Base-by-base conservation (phyloP, 2,797 vertebrate species). In the Dendrocincla fuliginosa region DNA sequence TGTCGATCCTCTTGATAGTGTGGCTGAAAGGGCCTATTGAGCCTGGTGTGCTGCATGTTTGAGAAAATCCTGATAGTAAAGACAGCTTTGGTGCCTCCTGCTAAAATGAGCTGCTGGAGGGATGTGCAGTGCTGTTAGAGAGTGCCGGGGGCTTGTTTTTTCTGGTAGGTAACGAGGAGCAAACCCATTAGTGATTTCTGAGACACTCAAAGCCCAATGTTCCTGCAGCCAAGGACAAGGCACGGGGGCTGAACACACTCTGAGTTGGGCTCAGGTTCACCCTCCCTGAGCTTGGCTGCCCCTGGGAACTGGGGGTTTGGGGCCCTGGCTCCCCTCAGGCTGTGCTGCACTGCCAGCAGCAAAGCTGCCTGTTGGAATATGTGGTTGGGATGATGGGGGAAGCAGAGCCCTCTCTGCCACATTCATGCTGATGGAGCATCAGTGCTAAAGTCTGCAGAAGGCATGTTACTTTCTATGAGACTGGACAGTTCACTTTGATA, bases 21-120 rank as follows among this genome's bases (percentile, higher is more conserved):
- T 73, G 87, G 53, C 57, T 93, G 87, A 94, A 96, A 92, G 92
- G 81, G 46, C 20, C 89, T 93, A 27, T 56, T 68, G 85, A 94
- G 78, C 10, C 10, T n/a, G 57, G 49, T 59, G 46, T 56, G 5
- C 60, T 7, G 18, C 9, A 33, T 80, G 65, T 56, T 50, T 57
- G 23, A 67, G 75, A 52, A 78, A 75, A 50, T 57, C 42, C 75
- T 75, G 56, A 24, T 41, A 52, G 87, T 65, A 64, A 76, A 63
- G 55, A 32, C 60, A 53, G 24, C 56, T 84, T 83, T 69, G 61
- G 28, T 93, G 59, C 67, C 52, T 85, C 33, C 44, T 27, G 22
- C 68, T 59, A 44, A 42, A 49, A 42, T 1, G 18, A 82, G 13
- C 49, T 35, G 39, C 61, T 76, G 71, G 37, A 69, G 59, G 42